phyloP scores from a whole-genome alignment of 2,888 invertebrate genomes.

The Idaea dimidiata region DNA sequence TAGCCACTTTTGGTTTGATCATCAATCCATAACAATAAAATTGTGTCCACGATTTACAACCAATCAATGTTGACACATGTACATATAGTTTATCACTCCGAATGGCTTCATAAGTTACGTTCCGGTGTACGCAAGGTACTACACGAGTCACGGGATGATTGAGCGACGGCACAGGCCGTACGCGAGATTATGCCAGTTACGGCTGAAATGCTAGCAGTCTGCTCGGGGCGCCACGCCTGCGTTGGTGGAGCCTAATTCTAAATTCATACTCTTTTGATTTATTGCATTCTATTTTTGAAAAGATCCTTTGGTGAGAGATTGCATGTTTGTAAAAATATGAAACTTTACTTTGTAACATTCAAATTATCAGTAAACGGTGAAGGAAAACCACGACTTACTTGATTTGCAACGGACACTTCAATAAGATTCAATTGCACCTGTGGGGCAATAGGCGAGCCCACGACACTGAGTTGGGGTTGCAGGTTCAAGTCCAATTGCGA shows the following conservation, averaged over 20 bases:
- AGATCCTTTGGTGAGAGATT: neutral
- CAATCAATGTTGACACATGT: neutral
- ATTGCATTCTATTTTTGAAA: neutral
- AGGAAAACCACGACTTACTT: no score
- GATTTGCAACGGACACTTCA: no score
- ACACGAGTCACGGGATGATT: slow-evolving; percentile 17
- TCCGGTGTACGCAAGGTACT: slow-evolving; percentile 12
- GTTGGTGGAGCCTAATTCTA: neutral
- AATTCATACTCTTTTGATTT: neutral
- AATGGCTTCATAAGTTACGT: slow-evolving; percentile 2
- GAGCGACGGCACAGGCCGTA: slow-evolving; percentile 20
- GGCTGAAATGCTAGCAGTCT: slow-evolving; percentile 14
- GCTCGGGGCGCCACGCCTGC: neutral
- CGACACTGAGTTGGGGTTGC: no score
- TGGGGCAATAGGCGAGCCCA: no score
- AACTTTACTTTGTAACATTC: no score
- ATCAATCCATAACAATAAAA: neutral
- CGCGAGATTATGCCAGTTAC: slow-evolving; percentile 21
- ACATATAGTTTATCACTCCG: neutral
- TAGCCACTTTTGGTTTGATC: neutral
- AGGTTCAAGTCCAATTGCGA: no score
- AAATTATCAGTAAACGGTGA: no score
- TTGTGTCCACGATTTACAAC: neutral
- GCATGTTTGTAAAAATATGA: neutral
- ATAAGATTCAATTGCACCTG: no score